Conservation (phyloP, 2,888 invertebrate genomes). For the Epinotia brunnichana region DNA sequence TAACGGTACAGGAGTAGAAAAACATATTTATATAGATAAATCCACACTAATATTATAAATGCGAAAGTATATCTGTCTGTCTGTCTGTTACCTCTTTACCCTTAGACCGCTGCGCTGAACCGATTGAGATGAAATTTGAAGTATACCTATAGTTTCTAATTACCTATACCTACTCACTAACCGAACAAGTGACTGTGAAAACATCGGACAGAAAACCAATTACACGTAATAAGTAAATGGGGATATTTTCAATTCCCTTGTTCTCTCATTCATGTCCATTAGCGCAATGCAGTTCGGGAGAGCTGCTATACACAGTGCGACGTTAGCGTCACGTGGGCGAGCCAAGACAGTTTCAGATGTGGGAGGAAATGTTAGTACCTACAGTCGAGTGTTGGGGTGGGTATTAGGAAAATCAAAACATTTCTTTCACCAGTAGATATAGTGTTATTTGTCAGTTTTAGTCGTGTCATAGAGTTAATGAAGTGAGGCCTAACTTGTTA, state of each 20-base stretch:
- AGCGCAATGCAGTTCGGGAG: conserved; percentile 28
- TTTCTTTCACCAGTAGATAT: neutral
- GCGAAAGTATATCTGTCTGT: too few species aligned
- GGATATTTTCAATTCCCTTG: conserved; percentile 27
- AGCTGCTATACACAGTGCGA: conserved; percentile 2
- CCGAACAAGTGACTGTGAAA: conserved; percentile 15
- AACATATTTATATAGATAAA: too few species aligned
- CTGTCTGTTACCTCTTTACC: too few species aligned
- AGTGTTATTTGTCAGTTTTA: neutral
- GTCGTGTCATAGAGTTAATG: neutral
- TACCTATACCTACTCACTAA: neutral
- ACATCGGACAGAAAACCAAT: conserved; percentile 34
- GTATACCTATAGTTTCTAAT: too few species aligned
- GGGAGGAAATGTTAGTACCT: neutral
- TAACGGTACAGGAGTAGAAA: too few species aligned
- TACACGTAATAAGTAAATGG: conserved; percentile 22
- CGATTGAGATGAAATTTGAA: too few species aligned
- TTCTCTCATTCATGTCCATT: conserved; percentile 24
- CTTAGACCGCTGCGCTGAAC: too few species aligned
- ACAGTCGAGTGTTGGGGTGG: neutral
- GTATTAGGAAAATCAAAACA: neutral
- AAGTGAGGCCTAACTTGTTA: neutral
- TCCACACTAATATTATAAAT: too few species aligned
- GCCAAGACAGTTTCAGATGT: neutral
- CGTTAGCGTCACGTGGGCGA: conserved; percentile 12